Evolutionary conservation across 2,113 vertebrate species (phyloP), one percentile per base, ranked within the genome.

Genomic region (Colius striatus): DNA sequence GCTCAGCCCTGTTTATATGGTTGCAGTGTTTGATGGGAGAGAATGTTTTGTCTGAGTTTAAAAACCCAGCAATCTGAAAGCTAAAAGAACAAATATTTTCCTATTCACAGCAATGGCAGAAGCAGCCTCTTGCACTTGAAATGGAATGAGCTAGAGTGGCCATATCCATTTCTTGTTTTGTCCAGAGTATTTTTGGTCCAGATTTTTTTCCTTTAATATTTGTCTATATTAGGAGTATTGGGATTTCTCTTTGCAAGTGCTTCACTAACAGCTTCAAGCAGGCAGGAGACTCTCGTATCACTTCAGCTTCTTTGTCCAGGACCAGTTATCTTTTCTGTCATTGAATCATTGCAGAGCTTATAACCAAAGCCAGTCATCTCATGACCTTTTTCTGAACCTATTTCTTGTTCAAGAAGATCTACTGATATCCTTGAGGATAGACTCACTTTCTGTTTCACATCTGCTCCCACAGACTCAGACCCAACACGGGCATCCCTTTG

Each of bases 281-380:
- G 83, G 43, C 25, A 41, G 71, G 14, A 61, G 2, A 6, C 51
- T n/a, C 32, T 21, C 6, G 10, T 13, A 12, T 9, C 2, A 1
- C 38, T 29, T 65, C n/a, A 38, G 29, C 9, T 63, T 45, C 32
- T 61, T 60, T 74, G 14, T 50, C 36, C 29, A 43, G 29, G 25
- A 67, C 50, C 26, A 27, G 9, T 36, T 62, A 22, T 8, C 30
- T 62, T 58, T 62, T 41, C 58, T 60, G 43, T 38, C 34, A 18
- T 0, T 13, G 30, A 41, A 41, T 16, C 7, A 4, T 0, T 3
- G 29, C 4, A 9, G 12, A 50, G 10, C 32, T 70, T 38, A 13
- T 74, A 66, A 74, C 21, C 47, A 5, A 51, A 82, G 3, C 32
- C 0, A 0, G 32, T 34, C 10, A 3, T 21, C 62, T 71, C 8